Evolutionary conservation across 2,113 vertebrate species (phyloP), one percentile per base, ranked within the genome.

Genomic region (Arvicanthis niloticus): DNA sequence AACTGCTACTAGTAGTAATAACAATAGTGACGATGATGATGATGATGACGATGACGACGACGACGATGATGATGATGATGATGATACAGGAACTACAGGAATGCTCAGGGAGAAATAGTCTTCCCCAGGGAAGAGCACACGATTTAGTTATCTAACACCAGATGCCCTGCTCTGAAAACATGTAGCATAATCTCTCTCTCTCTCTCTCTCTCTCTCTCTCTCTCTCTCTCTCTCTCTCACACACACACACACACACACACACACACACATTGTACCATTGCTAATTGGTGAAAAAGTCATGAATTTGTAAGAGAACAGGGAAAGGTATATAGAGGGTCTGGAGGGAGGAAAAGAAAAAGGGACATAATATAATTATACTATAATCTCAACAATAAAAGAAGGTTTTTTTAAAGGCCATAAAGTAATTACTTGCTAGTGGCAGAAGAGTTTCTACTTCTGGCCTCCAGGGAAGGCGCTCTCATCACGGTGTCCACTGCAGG

Each of bases 391-490:
- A 82, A 40, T 82, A 60, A 84, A 60, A 26, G 80, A n/a, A 82
- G 37, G n/a, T 40, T 60, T 60, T 81, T n/a, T 37, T 7, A n/a
- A n/a, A 26, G 58, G 21, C 7, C 26, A n/a, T 10, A 17, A 76
- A 58, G 84, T 9, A 24, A 70, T 65, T 60, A 24, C 56, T 3
- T 60, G 31, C 56, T 3, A 76, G 37, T 7, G 48, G 42, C 45
- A 62, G 56, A 91, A 90, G 58, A 88, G 9, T 68, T 80, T 81
- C 92, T 42, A n/a, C 78, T 45, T 65, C 70, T 75, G 65, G 75
- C 86, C 19, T 68, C 81, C 91, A 81, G 51, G 67, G 91, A 91
- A 62, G 78, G 88, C 40, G 93, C 1, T 73, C 92, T 96, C 93
- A 84, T 31, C 37, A 0, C 1, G 22, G 67, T 53, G 80, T 97